Evolutionary conservation across 2,113 vertebrate species (phyloP), one percentile per base, ranked within the genome.

Genomic region (Brachypteracias leptosomus): DNA sequence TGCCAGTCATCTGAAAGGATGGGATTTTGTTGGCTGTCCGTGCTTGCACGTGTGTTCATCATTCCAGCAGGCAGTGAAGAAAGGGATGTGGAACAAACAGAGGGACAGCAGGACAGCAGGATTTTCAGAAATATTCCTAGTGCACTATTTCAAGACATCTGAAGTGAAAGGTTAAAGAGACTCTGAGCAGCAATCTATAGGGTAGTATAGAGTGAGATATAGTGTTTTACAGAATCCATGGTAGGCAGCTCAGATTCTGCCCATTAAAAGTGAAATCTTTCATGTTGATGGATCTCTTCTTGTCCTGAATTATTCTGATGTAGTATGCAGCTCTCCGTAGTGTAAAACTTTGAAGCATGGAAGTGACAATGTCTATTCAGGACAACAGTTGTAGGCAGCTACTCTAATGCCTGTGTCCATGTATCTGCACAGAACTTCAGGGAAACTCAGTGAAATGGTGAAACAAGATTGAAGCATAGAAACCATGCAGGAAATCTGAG

Each of bases 311-410:
- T 73, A 31, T 59, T 55, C 21, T 66, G n/a, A 58, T 55, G 12
- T 38, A n/a, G 7, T 33, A 16, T 26, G 8, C 20, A 70, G 54
- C 26, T 76, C 13, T 54, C 29, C 24, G 4, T 18, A 47, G 9
- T 16, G 14, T 84, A 29, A 40, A 87, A 35, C 8, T 35, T 31
- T 13, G 13, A 42, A 29, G 36, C 4, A 35, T 0, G 0, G 16
- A 51, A 18, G 1, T 59, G 36, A 33, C 62, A 38, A 0, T 49
- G n/a, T 76, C n/a, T 62, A 22, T 59, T 59, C 8, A n/a, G 2
- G 2, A 36, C 16, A 57, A 18, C 35, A 52, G 40, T 16, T 82
- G 15, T 47, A 47, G 29, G 22, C 10, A 8, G 7, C 16, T 57
- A 2, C 18, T 58, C 12, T 24, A 21, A 16, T 25, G 46, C 13